Conservation (phyloP, 2,888 invertebrate genomes). For the Cephalotes varians region DNA sequence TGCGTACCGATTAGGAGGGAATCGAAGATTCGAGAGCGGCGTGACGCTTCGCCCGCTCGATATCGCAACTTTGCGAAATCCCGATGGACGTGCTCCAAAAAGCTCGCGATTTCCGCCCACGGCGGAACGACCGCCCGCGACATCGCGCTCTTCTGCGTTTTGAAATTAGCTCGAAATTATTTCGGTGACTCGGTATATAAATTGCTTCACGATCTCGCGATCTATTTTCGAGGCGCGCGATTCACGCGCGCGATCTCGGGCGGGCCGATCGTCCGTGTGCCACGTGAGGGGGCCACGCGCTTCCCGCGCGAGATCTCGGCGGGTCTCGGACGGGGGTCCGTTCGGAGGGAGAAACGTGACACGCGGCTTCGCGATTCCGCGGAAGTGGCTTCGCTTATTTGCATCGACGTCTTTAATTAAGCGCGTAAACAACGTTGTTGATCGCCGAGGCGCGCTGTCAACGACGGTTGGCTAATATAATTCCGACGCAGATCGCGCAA, state of each 20-base stretch:
- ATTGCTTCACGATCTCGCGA: neutral
- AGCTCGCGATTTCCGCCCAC: constrained; percentile 24
- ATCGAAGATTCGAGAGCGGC: neutral
- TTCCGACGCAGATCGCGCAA: constrained; percentile 30
- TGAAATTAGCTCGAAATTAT: constrained; percentile 43
- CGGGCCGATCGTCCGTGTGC: no score
- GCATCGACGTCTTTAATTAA: neutral
- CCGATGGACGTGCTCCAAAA: constrained; percentile 43
- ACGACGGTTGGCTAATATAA: constrained; percentile 5
- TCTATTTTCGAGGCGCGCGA: neutral
- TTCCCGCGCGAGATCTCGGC: no score
- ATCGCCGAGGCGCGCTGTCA: neutral
- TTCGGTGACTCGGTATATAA: constrained; percentile 38
- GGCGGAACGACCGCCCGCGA: constrained; percentile 2
- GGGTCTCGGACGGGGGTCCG: no score
- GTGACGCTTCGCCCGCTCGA: neutral
- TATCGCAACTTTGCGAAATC: constrained; percentile 40
- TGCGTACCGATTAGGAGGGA: neutral
- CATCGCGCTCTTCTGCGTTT: constrained; percentile 31
- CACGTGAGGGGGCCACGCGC: no score
- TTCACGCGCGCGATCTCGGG: neutral
- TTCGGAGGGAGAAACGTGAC: neutral
- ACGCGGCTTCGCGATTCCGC: neutral
- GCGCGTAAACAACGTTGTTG: constrained; percentile 38
- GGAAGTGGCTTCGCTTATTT: neutral